Evolutionary conservation across 2,888 invertebrate genomes (phyloP).

Genomic region (Cheiracanthium punctorium): DNA sequence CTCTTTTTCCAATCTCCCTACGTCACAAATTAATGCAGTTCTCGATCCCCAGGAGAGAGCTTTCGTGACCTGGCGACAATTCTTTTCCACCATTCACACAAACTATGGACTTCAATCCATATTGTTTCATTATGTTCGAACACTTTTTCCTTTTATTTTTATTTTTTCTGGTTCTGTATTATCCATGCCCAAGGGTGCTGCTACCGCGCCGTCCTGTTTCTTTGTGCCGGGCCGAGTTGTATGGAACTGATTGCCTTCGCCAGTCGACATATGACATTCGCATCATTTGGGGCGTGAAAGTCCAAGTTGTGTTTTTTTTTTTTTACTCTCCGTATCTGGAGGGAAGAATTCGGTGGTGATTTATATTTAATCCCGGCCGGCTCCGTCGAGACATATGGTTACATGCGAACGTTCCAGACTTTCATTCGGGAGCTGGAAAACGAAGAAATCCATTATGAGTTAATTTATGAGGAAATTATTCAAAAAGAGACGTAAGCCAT

Average conservation of each 20-base stretch:
- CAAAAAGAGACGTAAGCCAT: neutral
- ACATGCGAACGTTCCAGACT: neutral
- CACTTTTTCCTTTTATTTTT: neutral
- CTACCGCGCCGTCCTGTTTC: neutral
- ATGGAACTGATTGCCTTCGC: slow-evolving; percentile 44
- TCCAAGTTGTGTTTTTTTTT: slow-evolving; percentile 42
- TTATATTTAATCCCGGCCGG: slow-evolving; percentile 58
- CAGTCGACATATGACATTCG: slow-evolving; percentile 58
- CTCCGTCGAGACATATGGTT: neutral
- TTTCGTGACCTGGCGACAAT: neutral
- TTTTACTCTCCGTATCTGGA: no score
- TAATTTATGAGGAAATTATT: neutral
- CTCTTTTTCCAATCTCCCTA: neutral
- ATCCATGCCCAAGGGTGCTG: neutral
- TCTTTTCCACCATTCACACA: neutral
- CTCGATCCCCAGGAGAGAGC: neutral
- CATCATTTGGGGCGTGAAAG: slow-evolving; percentile 57
- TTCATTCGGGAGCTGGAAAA: neutral
- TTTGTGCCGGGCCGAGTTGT: neutral
- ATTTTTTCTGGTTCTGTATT: no score
- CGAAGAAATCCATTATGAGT: neutral
- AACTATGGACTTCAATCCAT: neutral
- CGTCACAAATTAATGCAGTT: slow-evolving; percentile 2
- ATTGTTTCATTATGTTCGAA: slow-evolving; percentile 16
- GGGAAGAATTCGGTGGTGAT: slow-evolving; percentile 46